Evolutionary conservation across 2,797 vertebrate species (phyloP).

Genomic region (Peromyscus eremicus): DNA sequence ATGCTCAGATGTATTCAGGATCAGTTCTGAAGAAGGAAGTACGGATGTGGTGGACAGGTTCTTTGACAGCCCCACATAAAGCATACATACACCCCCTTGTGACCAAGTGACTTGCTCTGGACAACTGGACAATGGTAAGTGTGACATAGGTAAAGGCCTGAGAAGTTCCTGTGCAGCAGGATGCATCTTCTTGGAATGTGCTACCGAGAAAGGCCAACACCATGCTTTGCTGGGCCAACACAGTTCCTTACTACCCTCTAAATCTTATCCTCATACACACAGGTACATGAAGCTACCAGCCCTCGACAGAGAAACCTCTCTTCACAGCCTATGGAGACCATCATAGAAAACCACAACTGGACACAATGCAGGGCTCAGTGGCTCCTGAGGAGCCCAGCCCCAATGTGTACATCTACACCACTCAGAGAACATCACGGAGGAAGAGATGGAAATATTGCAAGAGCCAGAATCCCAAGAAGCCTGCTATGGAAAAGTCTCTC

Average conservation of each 20-base stretch:
- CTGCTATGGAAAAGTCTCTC: background rate
- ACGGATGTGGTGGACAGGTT: background rate
- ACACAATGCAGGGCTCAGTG: background rate
- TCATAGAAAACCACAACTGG: background rate
- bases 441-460: background rate
- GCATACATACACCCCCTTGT: background rate
- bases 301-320: background rate
- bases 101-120: background rate
- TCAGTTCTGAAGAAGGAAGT: background rate
- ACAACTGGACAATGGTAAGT: background rate
- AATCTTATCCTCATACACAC: background rate
- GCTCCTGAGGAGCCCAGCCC: background rate
- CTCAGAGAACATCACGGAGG: background rate
- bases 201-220: background rate
- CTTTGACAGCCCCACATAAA: fast-evolving
- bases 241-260: background rate
- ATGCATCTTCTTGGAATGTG: background rate
- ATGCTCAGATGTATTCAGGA: background rate
- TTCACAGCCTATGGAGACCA: background rate
- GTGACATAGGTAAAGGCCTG: background rate
- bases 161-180: background rate
- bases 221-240: background rate
- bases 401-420: background rate
- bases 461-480: background rate
- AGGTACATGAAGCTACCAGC: background rate